Evolutionary conservation across 2,888 invertebrate species (phyloP).

Genomic region (Resseliella maxima): DNA sequence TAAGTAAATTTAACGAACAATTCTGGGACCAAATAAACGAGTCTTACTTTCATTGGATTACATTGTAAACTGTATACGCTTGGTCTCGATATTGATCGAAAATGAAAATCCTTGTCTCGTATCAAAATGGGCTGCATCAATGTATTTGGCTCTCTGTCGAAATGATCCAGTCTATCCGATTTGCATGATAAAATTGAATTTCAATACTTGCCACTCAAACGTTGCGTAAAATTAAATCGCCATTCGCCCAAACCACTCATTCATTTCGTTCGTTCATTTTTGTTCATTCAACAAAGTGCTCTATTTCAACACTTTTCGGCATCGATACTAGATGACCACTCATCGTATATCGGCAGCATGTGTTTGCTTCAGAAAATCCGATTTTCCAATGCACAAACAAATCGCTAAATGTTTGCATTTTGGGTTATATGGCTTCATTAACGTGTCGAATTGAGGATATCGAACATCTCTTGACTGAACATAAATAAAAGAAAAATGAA

Average conservation of each 20-base stretch:
- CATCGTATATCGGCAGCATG: not conserved
- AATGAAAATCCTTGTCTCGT: not conserved
- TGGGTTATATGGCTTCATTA: not conserved
- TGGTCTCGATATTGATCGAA: not conserved
- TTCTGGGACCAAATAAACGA: not conserved
- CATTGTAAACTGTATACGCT: no score
- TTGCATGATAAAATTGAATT: constrained; percentile 48
- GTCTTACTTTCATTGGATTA: no score
- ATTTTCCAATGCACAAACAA: not conserved
- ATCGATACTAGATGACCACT: no score
- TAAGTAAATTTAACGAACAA: not conserved
- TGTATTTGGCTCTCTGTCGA: not conserved
- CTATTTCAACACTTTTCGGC: not conserved
- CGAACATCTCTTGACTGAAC: no score
- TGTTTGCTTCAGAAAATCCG: not conserved
- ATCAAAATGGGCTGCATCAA: not conserved
- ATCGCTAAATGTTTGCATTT: not conserved
- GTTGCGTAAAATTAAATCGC: constrained; percentile 33
- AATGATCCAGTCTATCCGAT: not conserved
- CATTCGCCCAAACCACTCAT: no score
- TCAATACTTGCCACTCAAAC: constrained; percentile 1
- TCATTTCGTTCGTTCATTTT: no score
- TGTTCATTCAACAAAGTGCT: no score
- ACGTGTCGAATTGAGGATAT: not conserved
- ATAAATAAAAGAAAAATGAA: no score